Evolutionary conservation across 1,140 invertebrate species (phyloP), one percentile per base, ranked within the genome.

Genomic region (Parapsyche elsis): DNA sequence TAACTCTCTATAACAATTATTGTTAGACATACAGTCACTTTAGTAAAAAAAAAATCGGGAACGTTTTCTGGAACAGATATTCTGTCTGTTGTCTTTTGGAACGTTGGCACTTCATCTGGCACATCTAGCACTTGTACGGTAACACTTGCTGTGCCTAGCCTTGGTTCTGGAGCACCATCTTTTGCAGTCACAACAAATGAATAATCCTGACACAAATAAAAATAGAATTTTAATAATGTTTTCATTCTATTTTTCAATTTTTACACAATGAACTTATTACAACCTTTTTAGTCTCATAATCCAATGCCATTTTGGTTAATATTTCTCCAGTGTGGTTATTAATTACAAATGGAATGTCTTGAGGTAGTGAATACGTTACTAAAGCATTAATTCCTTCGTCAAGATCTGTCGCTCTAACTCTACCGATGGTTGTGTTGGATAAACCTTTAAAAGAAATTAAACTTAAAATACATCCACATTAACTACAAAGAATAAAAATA

Each of bases 151-250:
- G 95, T 97, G 0, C 95, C 94, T 71, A 97, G 90, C 21, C 94
- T 90, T n/a, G 93, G 92, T 88, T 97, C 95, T 0, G 93, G 91
- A 4, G 95, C 96, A 26, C 93, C 93, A 86, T 98, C 97, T 85
- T 93, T 94, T 1, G 96, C 97, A 2, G 95, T 96, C 0, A 98
- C 94, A 26, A 95, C 93, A 86, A 97, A 95, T 81, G 92, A 92
- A 85, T 95, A 95, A 79, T 94, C 93, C 89, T 93, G 86, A 83
- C 82, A 84, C 83, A 83, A 53, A 53, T 5, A 14, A 53, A 53
- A 53, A 53, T 9, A 23, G 19, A 38, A 38, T 38, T 38, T 67
- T 67, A 21, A 21, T 21, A 64, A 44, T n/a, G 45, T 71, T 14
- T 76, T 71, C n/a, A n/a, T 45, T 21, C 16, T 61, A 26, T 49